Evolutionary conservation across 1,140 invertebrate species (phyloP).

Genomic region (Armadillidium nasatum): DNA sequence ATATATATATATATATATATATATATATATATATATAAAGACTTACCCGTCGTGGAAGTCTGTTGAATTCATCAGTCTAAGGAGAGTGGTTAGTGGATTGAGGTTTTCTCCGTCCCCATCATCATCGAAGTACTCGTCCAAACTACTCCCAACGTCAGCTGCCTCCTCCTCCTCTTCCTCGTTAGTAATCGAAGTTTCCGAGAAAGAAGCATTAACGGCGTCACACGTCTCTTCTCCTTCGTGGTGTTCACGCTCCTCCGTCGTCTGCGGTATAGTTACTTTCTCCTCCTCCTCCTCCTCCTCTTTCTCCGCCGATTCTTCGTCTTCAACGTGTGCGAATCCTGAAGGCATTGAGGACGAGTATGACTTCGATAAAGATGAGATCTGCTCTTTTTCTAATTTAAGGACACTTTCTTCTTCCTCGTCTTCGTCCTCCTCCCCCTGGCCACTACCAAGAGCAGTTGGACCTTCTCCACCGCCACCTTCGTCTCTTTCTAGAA

Average conservation of each 20-base stretch:
- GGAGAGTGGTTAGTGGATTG: not conserved
- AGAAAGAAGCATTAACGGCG: too few relatives aligned
- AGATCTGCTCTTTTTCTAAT: not conserved
- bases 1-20: too few relatives aligned
- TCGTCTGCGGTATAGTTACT: too few relatives aligned
- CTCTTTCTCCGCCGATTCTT: not conserved
- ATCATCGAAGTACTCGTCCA: not conserved
- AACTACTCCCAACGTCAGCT: not conserved
- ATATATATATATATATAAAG: too few relatives aligned
- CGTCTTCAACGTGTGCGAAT: too few relatives aligned
- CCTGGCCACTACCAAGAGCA: not conserved
- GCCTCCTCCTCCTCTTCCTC: not conserved
- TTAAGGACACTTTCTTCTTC: not conserved
- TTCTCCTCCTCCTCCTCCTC: not conserved
- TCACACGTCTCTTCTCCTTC: too few relatives aligned
- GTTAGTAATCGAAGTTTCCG: too few relatives aligned
- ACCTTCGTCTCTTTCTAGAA: not conserved
- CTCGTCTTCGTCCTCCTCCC: not conserved
- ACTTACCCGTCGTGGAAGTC: not conserved
- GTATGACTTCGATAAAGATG: too few relatives aligned
- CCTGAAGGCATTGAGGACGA: too few relatives aligned
- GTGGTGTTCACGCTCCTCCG: too few relatives aligned
- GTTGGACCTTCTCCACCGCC: not conserved
- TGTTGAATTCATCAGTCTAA: not conserved
- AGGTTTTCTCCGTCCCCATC: not conserved